Evolutionary conservation across 2,113 vertebrate species (phyloP).

Genomic region (Piprites chloris): DNA sequence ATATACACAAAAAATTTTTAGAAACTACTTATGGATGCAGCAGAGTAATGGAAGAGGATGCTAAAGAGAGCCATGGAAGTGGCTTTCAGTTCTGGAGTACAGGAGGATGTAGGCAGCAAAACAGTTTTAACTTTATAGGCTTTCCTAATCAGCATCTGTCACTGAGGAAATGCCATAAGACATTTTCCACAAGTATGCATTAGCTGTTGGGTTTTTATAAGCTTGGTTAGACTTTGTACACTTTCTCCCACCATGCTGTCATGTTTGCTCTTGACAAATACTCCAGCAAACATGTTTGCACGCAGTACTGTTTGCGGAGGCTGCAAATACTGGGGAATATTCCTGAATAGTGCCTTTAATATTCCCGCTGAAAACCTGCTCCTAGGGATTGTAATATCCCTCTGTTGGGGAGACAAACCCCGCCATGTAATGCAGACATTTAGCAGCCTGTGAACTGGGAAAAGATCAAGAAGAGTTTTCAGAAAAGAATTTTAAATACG

Average conservation of each 20-base stretch:
- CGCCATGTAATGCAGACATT: neutral
- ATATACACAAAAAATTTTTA: neutral
- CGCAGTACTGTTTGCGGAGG: neutral
- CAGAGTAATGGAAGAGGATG: neutral
- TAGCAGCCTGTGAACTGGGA: neutral
- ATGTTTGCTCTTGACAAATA: conserved; percentile 40
- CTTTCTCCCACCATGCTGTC: neutral
- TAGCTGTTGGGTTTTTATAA: conserved; percentile 18
- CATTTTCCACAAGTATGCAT: conserved; percentile 33
- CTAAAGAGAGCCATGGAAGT: neutral
- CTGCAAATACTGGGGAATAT: neutral
- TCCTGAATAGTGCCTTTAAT: conserved; percentile 40
- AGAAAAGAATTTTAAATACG: conserved; percentile 33
- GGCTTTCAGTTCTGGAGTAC: neutral
- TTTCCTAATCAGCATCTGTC: neutral
- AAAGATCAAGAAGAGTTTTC: conserved; percentile 27
- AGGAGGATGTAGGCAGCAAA: neutral
- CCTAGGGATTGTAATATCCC: neutral
- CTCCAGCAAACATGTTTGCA: conserved; percentile 17
- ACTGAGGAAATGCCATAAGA: neutral
- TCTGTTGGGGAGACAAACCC: conserved; percentile 12
- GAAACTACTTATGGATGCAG: neutral
- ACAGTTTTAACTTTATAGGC: neutral
- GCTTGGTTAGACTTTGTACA: conserved; percentile 5
- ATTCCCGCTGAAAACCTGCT: neutral